Evolutionary conservation across 1,140 invertebrate genomes (phyloP), one percentile per base, ranked within the genome.

Genomic region (Calliphora vicina): DNA sequence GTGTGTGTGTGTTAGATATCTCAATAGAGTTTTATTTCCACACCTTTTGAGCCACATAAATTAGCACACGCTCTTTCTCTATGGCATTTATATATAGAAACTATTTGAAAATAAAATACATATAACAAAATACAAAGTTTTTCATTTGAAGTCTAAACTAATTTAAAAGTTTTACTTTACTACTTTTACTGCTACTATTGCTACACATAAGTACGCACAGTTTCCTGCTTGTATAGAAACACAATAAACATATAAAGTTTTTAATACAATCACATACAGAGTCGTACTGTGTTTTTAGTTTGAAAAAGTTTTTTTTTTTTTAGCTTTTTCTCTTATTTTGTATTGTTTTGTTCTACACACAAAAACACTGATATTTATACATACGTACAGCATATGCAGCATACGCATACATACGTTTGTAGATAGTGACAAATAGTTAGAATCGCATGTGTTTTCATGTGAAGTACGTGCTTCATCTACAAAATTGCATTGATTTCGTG

Each of bases 401-500:
- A 57, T 57, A 6, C 5, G 1, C 8, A n/a, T 57, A n/a, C 17
- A 57, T 57, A 57, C 12, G 0, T 17, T 3, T 29, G 13, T 17
- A 57, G 4, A 57, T n/a, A 57, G 13, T 15, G 50, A 67, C 61
- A 67, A 25, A 67, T 67, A 25, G n/a, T 67, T n/a, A 42, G 73
- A 76, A 76, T 42, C 42, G 74, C 74, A 78, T 78, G 74, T 78
- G 74, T 78, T 78, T 78, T 25, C 74, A 78, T 43, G 15, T 78
- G 35, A 78, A 78, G 20, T 78, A 78, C 74, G 35, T 43, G 74
- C 42, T 78, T 78, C 42, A 78, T 78, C 42, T 20, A 20, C 27
- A 45, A 78, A 78, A 78, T 78, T 45, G n/a, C 74, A 78, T 78
- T 78, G 74, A 78, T 78, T 78, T 78, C n/a, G 42, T 78, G 74